Percentiles rank a stretch among this genome's conserved stretches.
phyloP scores from a whole-genome alignment of 2,113 vertebrate genomes.

The Candoia aspera region DNA sequence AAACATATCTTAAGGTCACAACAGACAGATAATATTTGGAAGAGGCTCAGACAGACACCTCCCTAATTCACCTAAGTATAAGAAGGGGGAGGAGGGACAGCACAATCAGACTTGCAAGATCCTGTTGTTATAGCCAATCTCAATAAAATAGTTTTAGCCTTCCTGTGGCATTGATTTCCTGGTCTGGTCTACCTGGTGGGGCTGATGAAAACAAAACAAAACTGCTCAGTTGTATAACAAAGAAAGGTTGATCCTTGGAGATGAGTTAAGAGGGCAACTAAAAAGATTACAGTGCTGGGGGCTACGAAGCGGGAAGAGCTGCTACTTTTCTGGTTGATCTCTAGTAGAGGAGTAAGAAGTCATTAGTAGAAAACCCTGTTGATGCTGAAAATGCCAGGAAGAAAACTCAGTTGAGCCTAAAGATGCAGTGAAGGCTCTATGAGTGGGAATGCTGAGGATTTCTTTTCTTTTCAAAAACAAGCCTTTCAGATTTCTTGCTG shows the following conservation, averaged over 20 bases:
- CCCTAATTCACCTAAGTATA: neutral
- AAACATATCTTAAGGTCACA: neutral
- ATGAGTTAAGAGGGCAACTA: neutral
- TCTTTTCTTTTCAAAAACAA: neutral
- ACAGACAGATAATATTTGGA: neutral
- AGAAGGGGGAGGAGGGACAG: neutral
- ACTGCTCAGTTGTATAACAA: neutral
- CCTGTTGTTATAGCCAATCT: neutral
- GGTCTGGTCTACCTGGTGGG: neutral
- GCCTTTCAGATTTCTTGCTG: conserved; percentile 11
- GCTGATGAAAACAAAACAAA: neutral
- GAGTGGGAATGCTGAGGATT: neutral
- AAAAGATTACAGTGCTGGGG: neutral
- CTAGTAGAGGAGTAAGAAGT: neutral
- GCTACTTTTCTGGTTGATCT: neutral
- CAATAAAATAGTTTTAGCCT: neutral
- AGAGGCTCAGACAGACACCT: no score
- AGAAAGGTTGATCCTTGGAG: neutral
- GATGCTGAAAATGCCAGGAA: neutral
- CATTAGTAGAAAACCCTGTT: neutral
- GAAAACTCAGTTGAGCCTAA: neutral
- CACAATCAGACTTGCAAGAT: neutral
- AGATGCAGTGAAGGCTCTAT: neutral
- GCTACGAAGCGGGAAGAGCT: neutral
- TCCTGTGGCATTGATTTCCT: neutral